Base-by-base conservation (phyloP, 2,888 invertebrate species). In the Aphidoletes aphidimyza region DNA sequence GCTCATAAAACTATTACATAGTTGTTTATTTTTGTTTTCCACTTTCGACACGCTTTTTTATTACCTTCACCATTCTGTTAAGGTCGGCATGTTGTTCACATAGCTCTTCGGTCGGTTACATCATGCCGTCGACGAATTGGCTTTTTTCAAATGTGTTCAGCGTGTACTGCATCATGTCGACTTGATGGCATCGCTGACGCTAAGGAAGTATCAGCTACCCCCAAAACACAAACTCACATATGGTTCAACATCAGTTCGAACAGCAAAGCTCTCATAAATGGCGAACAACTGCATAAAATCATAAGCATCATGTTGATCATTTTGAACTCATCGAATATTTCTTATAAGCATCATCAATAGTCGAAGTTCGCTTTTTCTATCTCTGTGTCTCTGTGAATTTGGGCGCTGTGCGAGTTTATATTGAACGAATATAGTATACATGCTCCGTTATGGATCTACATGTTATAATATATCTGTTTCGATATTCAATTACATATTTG, bases 1-100 rank as follows among this genome's bases (percentile, higher is more conserved):
- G 69, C 69, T 69, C 69, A 69, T 69, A 69, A 69, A 69, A 69
- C 69, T 69, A 69, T 69, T 69, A 69, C 69, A 69, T 69, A 69
- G 69, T 69, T 69, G 69, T 69, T 69, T 69, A 69, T 69, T 69
- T 69, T 69, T 69, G 69, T 69, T 69, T 69, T 69, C 69, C 34
- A 69, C 30, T 69, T 69, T 69, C 69, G 69, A 69, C 69, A 69
- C 69, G 69, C 11, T 69, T 69, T 54, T 69, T 69, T 69, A 69
- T 30, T 69, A 69, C 69, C 69, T 69, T 69, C 30, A n/a, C 69
- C 14, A 69, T 69, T 30, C 30, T 26, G 5, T 39, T 47, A 47
- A 69, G n/a, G 30, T n/a, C 14, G 14, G n/a, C n/a, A n/a, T n/a
- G n/a, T n/a, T n/a, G n/a, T n/a, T n/a, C n/a, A n/a, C n/a, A n/a